Conservation (phyloP, 2,797 vertebrate genomes). For the Myotis pilosus region DNA sequence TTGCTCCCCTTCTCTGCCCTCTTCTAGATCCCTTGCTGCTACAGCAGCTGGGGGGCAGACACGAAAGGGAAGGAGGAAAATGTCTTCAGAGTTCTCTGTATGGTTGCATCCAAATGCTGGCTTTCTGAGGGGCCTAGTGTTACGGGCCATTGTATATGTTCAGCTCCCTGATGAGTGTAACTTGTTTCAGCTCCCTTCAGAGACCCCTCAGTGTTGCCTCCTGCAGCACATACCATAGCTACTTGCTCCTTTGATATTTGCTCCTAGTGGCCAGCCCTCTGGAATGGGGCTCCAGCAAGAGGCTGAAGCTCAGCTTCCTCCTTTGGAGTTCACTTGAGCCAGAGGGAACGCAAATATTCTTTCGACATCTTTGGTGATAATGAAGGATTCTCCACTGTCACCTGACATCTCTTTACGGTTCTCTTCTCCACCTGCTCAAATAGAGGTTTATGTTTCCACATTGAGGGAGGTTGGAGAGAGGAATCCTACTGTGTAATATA, state of each 20-base stretch:
- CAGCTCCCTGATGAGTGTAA: background rate
- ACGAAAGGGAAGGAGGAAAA: background rate
- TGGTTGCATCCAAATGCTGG: background rate
- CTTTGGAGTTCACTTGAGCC: background rate
- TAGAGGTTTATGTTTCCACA: background rate
- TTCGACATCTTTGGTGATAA: background rate
- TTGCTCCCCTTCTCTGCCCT: background rate
- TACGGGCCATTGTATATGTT: background rate
- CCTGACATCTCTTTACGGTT: background rate
- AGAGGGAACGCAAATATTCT: background rate
- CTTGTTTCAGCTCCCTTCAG: background rate
- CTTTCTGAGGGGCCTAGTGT: background rate
- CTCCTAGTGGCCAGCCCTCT: background rate
- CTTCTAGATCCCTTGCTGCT: background rate
- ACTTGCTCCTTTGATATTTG: background rate
- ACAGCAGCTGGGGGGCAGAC: background rate
- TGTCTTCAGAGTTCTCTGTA: background rate
- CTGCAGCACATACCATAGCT: background rate
- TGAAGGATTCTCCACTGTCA: background rate
- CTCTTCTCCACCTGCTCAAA: background rate
- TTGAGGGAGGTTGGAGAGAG: background rate
- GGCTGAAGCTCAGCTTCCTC: background rate
- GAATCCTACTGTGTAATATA: background rate
- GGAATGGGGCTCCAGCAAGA: background rate
- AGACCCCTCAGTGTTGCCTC: background rate